Evolutionary conservation across 2,888 invertebrate genomes (phyloP), one percentile per base, ranked within the genome.

Genomic region (Ecliptopera silaceata): DNA sequence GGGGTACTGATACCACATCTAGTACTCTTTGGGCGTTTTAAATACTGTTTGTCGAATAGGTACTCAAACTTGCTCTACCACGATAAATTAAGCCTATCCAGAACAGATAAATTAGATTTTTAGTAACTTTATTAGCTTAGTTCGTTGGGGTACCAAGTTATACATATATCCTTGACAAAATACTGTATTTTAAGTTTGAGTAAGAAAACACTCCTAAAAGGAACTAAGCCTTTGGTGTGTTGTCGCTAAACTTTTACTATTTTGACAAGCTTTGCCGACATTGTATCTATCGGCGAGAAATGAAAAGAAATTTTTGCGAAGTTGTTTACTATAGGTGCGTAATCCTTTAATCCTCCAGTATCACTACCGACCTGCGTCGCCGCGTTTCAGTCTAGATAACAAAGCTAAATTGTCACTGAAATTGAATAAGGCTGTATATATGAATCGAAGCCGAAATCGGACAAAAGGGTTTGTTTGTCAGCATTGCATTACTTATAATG

Each of bases 291-390:
- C 51, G 11, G 59, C 60, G 59, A n/a, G 73, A 75, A 74, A 70
- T 77, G 73, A 77, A 81, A 79, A 71, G 70, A 75, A 72, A 77
- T 79, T 79, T 75, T 65, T 77, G 71, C 73, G 71, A 80, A 81
- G 76, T 80, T 85, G 80, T 82, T 83, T 85, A 75, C 74, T 73
- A 68, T 61, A 70, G 63, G 62, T 69, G 65, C 88, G 5, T 42
- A 88, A 90, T 87, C 88, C 84, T 79, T 79, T 88, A 90, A 90
- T 85, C 88, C 80, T 56, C 63, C 71, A 83, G 85, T 89, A 89
- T 89, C 88, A 83, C 75, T 84, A 68, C 74, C 70, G 69, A 64
- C 65, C 75, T 73, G 75, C 74, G 70, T 69, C 77, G 71, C 77
- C 73, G 71, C 71, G 65, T 71, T 73, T 71, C 69, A 69, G 69